phyloP scores from a whole-genome alignment of 2,113 vertebrate genomes.

The Chionodraco myersi region DNA sequence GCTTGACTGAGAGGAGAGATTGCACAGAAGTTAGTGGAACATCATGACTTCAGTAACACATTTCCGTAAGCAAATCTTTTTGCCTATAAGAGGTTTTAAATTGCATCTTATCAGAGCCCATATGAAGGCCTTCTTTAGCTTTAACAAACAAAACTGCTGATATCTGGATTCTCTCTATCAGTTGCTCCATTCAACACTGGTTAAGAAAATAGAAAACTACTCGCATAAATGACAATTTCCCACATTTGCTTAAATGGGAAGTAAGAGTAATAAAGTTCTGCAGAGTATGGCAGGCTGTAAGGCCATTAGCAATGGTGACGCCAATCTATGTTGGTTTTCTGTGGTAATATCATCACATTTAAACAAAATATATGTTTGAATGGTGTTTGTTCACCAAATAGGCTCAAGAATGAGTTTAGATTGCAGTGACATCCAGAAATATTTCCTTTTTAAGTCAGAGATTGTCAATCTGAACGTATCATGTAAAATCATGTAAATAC shows the following conservation, averaged over 20 bases:
- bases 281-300: neutral
- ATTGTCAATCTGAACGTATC: slow-evolving; percentile 44
- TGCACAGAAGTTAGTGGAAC: neutral
- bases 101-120: slow-evolving; percentile 17
- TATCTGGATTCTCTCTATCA: slow-evolving; percentile 14
- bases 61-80: neutral
- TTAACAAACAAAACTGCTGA: slow-evolving; percentile 16
- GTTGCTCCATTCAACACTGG: slow-evolving; percentile 29
- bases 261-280: slow-evolving; percentile 6
- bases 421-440: slow-evolving; percentile 18
- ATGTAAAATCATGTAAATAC: slow-evolving; percentile 27
- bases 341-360: neutral
- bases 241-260: neutral
- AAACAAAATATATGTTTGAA: slow-evolving; percentile 4
- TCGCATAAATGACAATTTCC: slow-evolving; percentile 8
- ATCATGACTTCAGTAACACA: neutral
- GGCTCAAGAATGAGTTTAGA: slow-evolving; percentile 24
- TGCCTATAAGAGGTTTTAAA: neutral
- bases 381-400: slow-evolving; percentile 16
- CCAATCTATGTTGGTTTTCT: neutral
- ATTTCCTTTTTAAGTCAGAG: slow-evolving; percentile 15
- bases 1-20: neutral
- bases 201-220: slow-evolving; percentile 23
- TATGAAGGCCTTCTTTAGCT: slow-evolving; percentile 10
- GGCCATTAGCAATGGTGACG: slow-evolving; percentile 1